A percentile compares a stretch with the other conserved stretches of the same genome.
These are phyloP conservation scores for Zaprionus ornatus DNA, from an alignment of 1,140 invertebrate species.

Conservation along the genomic window DNA sequence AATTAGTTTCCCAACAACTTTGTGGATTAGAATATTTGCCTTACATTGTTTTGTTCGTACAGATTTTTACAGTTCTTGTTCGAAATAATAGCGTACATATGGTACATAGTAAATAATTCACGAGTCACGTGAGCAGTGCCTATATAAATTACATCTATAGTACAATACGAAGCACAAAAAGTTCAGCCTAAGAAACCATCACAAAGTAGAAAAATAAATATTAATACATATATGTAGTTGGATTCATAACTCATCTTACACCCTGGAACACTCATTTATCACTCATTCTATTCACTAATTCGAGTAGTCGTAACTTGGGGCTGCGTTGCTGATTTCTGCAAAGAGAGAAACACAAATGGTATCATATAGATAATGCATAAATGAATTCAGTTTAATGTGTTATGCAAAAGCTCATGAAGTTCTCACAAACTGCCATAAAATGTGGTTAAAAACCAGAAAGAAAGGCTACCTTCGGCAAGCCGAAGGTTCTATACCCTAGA, in stretches of 20 bases:
- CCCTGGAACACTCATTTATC: constrained; percentile 6
- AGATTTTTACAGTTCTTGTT: constrained; percentile 47
- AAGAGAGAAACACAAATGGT: background rate
- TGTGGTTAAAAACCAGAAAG: constrained; percentile 40
- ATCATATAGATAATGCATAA: background rate
- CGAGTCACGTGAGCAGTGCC: constrained; percentile 22
- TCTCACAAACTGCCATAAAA: constrained; percentile 24
- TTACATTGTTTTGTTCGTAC: constrained; percentile 56
- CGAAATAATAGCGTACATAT: background rate
- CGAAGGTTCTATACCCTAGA: no score
- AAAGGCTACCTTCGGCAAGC: no score
- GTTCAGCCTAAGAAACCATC: constrained; percentile 81
- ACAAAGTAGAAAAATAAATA: constrained; percentile 80
- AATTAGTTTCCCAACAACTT: constrained; percentile 58
- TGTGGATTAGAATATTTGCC: constrained; percentile 73
- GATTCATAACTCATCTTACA: constrained; percentile 36
- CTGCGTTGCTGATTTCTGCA: constrained; percentile 13
- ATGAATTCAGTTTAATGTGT: constrained; percentile 6
- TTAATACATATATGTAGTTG: constrained; percentile 48
- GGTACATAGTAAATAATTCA: constrained; percentile 11
- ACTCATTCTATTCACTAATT: constrained; percentile 34
- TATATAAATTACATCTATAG: constrained; percentile 60
- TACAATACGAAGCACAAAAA: constrained; percentile 69
- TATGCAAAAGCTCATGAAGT: constrained; percentile 40
- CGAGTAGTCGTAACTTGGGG: constrained; percentile 24